Conservation (phyloP, 2,113 vertebrate genomes). For the Periophthalmodon schlosseri region DNA sequence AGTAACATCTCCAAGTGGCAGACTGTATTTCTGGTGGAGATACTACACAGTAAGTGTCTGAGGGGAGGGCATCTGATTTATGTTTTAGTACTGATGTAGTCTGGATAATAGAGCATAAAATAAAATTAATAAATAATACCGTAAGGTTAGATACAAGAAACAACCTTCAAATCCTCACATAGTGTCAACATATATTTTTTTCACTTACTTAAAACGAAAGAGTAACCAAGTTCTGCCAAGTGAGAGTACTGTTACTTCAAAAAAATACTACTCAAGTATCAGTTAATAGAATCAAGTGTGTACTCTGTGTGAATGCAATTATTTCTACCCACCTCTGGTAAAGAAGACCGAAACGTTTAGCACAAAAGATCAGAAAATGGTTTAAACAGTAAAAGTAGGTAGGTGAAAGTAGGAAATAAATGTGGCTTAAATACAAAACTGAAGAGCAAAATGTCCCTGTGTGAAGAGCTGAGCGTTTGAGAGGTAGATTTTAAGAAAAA, state of each 20-base stretch:
- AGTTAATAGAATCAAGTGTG: neutral
- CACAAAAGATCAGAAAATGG: neutral
- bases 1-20: too few species aligned
- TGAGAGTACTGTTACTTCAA: neutral
- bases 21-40: too few species aligned
- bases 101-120: neutral
- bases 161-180: too few species aligned
- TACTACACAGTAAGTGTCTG: too few species aligned
- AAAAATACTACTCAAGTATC: neutral
- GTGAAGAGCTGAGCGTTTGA: constrained; percentile 44
- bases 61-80: neutral
- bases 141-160: too few species aligned
- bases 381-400: constrained; percentile 4
- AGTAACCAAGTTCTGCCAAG: too few species aligned
- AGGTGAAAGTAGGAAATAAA: neutral
- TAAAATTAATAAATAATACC: neutral
- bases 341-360: neutral
- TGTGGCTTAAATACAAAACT: constrained; percentile 8
- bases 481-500: constrained; percentile 77
- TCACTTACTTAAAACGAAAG: too few species aligned
- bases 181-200: too few species aligned
- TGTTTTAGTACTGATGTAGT: neutral
- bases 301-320: neutral
- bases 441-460: neutral
- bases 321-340: neutral